Percentiles rank a stretch among this genome's conserved stretches.
Conservation (phyloP, 1,140 invertebrate species). For the Bombus breviceps region DNA sequence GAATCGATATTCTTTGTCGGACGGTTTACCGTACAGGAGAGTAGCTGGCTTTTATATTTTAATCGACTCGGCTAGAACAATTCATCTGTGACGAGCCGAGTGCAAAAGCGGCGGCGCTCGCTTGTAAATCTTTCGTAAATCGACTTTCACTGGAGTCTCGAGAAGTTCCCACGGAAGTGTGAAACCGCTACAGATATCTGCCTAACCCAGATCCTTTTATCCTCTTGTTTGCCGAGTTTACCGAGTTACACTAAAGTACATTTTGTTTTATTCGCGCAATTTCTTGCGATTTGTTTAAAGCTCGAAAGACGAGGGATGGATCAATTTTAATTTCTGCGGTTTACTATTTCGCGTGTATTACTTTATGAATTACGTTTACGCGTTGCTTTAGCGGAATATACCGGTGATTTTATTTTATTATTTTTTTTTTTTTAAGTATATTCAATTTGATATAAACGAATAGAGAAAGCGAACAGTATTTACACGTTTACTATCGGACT, state of each 20-base stretch:
- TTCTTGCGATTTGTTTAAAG: neutral
- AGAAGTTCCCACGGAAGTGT: neutral
- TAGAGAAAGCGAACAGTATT: too few species aligned
- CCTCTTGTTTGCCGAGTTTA: too few species aligned
- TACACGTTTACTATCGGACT: too few species aligned
- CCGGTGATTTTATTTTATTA: too few species aligned
- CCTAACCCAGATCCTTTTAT: neutral
- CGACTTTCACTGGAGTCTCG: conserved; percentile 35
- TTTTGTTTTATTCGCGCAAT: neutral
- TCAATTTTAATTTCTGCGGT: neutral
- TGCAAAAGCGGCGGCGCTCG: neutral
- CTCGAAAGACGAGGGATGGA: neutral
- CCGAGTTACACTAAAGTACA: neutral
- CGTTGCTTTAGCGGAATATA: too few species aligned
- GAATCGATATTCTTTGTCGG: conserved; percentile 12
- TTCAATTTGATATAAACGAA: too few species aligned
- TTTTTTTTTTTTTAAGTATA: too few species aligned
- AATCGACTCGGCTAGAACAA: conserved; percentile 14
- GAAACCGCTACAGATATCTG: neutral
- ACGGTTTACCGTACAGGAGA: neutral
- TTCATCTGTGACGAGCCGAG: conserved; percentile 36
- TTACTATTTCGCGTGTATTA: neutral
- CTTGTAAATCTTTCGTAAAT: conserved; percentile 19
- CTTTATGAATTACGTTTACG: neutral
- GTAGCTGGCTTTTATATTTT: too few species aligned